Base-by-base conservation (phyloP, 23 tunicate genomes). In the Trididemnum nubilum region DNA sequence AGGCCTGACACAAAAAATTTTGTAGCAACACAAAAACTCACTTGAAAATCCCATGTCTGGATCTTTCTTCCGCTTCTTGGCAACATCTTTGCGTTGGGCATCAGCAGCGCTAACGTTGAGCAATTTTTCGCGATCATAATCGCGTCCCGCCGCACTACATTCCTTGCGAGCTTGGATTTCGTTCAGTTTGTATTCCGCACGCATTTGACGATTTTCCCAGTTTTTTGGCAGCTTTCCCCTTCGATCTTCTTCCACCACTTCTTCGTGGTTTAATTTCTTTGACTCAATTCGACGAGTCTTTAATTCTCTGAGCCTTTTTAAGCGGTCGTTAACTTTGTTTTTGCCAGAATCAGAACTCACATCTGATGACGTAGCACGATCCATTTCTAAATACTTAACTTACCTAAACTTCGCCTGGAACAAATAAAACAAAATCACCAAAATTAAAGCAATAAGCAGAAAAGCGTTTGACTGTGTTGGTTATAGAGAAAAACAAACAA, bases 231-330 rank as follows among this genome's bases (percentile, higher is more conserved):
- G 79, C 34, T 92, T 87, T 27, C 84, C 89, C 63, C 36, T 78
- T 37, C 97, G 61, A 58, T 92, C 97, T 71, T 92, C 97, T 60
- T 92, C 97, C 37, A 92, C 97, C 4, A 92, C 92, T 77, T 92
- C 97, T 12, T 83, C 83, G 15, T 92, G 78, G 82, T 92, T 92
- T 30, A 87, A 70, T 79, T 84, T 80, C 36, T 77, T 78, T 3
- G 88, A 74, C 54, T 92, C 97, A 24, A 67, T 65, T 61, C 97
- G 84, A 3, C 82, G 71, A 36, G 52, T 32, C 72, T 85, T 80
- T 71, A 92, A 52, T 27, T 78, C 77, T 72, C 76, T 61, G 0
- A 92, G 73, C 34, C 71, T 85, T 33, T 78, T 83, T 50, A 80
- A 30, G 3, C 86, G 74, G 4, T 67, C 74, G 22, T 15, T 33